These are phyloP conservation scores for Dasypolia templi DNA, from an alignment of 2,888 invertebrate genomes.

Conservation along the genomic window DNA sequence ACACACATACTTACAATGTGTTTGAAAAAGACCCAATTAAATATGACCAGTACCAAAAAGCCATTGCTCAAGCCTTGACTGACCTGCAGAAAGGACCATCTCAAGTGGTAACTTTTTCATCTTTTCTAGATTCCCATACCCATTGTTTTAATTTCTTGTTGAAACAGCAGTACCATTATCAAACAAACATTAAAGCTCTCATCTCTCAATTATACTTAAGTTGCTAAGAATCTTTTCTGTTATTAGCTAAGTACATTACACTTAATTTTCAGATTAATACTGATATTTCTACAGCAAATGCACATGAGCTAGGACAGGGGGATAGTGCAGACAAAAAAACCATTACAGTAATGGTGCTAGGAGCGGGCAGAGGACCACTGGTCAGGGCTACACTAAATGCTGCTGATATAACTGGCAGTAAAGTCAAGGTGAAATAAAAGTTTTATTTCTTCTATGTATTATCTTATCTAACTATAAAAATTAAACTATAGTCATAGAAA, in stretches of 20 bases:
- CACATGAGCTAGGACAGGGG: constrained; percentile 65
- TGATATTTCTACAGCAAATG: constrained; percentile 36
- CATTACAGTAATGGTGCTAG: constrained; percentile 95
- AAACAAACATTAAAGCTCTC: neutral
- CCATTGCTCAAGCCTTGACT: constrained; percentile 93
- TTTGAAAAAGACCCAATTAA: constrained; percentile 99
- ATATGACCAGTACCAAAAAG: constrained; percentile 96
- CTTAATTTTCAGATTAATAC: constrained; percentile 44
- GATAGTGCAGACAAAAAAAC: constrained; percentile 74
- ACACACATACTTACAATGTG: constrained; percentile 98
- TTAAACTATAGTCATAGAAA: neutral
- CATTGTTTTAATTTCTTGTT: neutral
- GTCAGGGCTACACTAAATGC: constrained; percentile 97
- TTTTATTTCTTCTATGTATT: neutral
- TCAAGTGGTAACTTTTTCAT: constrained; percentile 52
- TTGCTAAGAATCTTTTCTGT: neutral
- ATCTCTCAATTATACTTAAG: neutral
- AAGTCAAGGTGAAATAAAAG: constrained; percentile 91
- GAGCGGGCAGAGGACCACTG: constrained; percentile 98
- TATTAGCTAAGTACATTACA: neutral
- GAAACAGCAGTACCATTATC: neutral
- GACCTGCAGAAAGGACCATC: constrained; percentile 85
- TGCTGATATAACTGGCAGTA: constrained; percentile 92
- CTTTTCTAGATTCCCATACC: neutral
- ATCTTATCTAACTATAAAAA: neutral